Conservation (phyloP, 2,797 vertebrate genomes). For the Iguana delicatissima region DNA sequence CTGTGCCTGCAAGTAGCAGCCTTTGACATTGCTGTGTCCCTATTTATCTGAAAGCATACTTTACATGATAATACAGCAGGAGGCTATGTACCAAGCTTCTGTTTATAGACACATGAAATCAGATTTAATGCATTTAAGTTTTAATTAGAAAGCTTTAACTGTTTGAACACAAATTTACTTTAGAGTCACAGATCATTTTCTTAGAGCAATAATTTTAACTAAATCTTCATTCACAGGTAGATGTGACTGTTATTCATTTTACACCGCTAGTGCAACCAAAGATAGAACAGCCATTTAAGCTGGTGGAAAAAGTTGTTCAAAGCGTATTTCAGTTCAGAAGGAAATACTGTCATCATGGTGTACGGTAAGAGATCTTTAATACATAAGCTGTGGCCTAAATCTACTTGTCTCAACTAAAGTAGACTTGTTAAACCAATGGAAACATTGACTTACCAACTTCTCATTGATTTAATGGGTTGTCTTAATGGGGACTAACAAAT, state of each 20-base stretch:
- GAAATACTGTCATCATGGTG: slow-evolving; percentile 90
- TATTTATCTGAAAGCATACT: not conserved
- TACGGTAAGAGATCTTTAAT: slow-evolving; percentile 83
- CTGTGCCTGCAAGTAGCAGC: not conserved
- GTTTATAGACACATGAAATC: not conserved
- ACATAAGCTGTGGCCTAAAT: not conserved
- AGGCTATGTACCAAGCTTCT: not conserved
- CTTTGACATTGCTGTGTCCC: not conserved
- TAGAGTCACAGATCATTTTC: not conserved
- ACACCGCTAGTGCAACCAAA: slow-evolving; percentile 88
- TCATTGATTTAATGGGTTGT: too few species aligned
- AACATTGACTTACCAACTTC: too few species aligned
- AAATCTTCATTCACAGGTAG: slow-evolving; percentile 83
- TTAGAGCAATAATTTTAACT: not conserved
- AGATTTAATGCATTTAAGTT: not conserved
- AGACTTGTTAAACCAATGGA: too few species aligned
- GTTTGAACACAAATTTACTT: not conserved
- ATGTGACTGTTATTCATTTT: slow-evolving; percentile 93
- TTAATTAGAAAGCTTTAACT: not conserved
- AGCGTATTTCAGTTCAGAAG: slow-evolving; percentile 93
- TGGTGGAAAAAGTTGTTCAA: slow-evolving; percentile 93
- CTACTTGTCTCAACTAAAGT: too few species aligned
- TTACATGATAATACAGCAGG: not conserved
- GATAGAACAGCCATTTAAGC: slow-evolving; percentile 93
- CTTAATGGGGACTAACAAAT: too few species aligned